These are phyloP conservation scores for Drosophila repleta DNA, from an alignment of 1,140 invertebrate species.

Conservation along the genomic window DNA sequence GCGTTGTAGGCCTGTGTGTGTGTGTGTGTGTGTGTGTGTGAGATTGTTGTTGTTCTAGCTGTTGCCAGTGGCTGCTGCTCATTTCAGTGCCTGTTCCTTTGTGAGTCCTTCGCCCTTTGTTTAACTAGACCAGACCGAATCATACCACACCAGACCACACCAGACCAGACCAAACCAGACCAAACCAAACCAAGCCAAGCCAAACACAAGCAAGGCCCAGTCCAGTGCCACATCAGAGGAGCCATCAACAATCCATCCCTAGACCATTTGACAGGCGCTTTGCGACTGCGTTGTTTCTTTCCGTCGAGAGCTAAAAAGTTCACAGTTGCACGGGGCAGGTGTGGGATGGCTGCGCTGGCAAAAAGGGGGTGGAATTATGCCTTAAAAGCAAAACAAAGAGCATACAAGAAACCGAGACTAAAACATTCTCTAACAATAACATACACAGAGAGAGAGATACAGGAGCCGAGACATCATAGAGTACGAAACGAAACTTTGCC, in stretches of 20 bases:
- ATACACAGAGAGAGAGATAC: no score
- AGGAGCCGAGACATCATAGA: background rate
- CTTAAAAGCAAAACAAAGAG: conserved; percentile 32
- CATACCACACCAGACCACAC: conserved; percentile 15
- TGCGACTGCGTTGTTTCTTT: conserved; percentile 15
- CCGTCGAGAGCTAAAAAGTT: conserved; percentile 18
- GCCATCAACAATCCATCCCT: conserved; percentile 24
- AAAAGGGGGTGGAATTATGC: conserved; percentile 1
- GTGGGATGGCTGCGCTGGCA: background rate
- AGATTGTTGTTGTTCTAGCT: conserved; percentile 4
- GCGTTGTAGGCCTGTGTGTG: background rate
- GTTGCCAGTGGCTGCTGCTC: conserved; percentile 33
- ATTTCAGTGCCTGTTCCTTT: conserved; percentile 36
- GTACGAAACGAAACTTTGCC: conserved; percentile 1
- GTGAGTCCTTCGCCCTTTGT: conserved; percentile 42
- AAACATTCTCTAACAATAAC: background rate
- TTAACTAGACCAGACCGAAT: conserved; percentile 33
- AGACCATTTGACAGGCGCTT: conserved; percentile 16
- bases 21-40: conserved; percentile 16
- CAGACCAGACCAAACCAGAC: conserved; percentile 10
- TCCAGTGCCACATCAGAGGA: conserved; percentile 7
- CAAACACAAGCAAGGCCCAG: background rate
- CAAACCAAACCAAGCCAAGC: background rate
- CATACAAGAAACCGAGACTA: background rate
- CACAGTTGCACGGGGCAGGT: background rate